Evolutionary conservation across 2,888 invertebrate species (phyloP).

Genomic region (Drosophila falleni): DNA sequence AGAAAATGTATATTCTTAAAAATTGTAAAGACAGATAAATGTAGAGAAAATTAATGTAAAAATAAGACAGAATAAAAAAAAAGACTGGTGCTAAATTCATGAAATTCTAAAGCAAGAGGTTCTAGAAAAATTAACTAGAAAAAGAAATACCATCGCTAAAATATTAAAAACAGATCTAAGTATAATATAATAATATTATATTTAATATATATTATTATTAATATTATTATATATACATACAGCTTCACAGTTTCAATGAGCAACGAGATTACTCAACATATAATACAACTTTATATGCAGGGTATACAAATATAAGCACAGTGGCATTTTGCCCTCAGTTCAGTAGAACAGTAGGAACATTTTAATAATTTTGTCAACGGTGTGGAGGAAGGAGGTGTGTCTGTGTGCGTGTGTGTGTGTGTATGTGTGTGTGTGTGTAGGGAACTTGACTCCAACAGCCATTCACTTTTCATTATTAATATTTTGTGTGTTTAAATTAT

Average conservation of each 20-base stretch:
- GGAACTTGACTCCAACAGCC: slow-evolving; percentile 58
- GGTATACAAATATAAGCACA: slow-evolving; percentile 14
- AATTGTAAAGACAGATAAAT: too few relatives aligned
- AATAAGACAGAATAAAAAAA: not conserved
- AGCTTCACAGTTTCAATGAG: not conserved
- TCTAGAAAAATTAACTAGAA: too few relatives aligned
- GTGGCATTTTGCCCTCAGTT: slow-evolving; percentile 31
- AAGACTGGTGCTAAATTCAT: not conserved
- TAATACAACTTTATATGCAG: not conserved
- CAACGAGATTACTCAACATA: not conserved
- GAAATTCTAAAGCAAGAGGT: too few relatives aligned
- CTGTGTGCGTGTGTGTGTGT: slow-evolving; percentile 20
- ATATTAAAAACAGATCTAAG: too few relatives aligned
- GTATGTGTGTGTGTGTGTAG: slow-evolving; percentile 31
- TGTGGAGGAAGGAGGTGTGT: slow-evolving; percentile 26
- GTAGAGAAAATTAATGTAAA: too few relatives aligned
- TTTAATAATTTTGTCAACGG: slow-evolving; percentile 66
- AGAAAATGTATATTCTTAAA: too few relatives aligned
- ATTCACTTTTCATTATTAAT: slow-evolving; percentile 83
- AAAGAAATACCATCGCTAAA: too few relatives aligned
- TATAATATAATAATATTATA: not conserved
- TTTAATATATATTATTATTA: too few relatives aligned
- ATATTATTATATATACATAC: not conserved
- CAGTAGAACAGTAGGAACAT: slow-evolving; percentile 68
- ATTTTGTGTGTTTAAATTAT: slow-evolving; percentile 78